Percentiles rank a stretch among this genome's conserved stretches.
Evolutionary conservation across 2,113 vertebrate species (phyloP).

Genomic region (Catharus fuscescens): DNA sequence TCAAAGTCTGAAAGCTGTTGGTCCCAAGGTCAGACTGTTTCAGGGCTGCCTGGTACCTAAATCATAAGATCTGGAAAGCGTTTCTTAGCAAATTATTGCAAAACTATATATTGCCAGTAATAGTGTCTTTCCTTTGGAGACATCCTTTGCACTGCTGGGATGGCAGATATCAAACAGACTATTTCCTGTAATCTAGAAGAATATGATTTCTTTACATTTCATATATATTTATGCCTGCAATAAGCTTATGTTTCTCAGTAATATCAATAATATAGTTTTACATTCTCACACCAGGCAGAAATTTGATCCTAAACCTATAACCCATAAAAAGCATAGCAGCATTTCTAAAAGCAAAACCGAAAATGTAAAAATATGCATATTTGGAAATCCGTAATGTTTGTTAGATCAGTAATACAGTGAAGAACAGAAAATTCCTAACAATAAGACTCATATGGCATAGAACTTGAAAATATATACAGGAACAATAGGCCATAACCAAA

Average conservation of each 20-base stretch:
- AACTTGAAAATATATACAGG: conserved; percentile 51
- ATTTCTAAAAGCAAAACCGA: conserved; percentile 28
- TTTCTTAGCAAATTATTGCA: background rate
- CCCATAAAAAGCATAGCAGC: background rate
- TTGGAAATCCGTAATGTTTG: conserved; percentile 44
- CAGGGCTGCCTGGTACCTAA: background rate
- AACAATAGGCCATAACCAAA: conserved; percentile 37
- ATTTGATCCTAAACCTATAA: background rate
- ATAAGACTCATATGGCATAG: conserved; percentile 32
- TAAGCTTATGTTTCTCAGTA: background rate
- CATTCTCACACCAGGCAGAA: background rate
- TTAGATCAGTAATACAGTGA: conserved; percentile 54
- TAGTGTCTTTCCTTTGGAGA: background rate
- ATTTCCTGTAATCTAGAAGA: background rate
- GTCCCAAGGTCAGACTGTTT: background rate
- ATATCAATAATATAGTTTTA: background rate
- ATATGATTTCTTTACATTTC: background rate
- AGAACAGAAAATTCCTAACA: conserved; percentile 47
- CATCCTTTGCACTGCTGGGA: background rate
- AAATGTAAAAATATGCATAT: conserved; percentile 51
- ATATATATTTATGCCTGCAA: background rate
- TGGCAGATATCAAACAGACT: background rate
- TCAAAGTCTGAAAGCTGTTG: background rate
- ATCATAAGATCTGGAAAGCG: background rate
- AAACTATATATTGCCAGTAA: background rate